These are phyloP conservation scores for Dryobotodes eremita DNA, from an alignment of 2,888 invertebrate species.

Conservation along the genomic window DNA sequence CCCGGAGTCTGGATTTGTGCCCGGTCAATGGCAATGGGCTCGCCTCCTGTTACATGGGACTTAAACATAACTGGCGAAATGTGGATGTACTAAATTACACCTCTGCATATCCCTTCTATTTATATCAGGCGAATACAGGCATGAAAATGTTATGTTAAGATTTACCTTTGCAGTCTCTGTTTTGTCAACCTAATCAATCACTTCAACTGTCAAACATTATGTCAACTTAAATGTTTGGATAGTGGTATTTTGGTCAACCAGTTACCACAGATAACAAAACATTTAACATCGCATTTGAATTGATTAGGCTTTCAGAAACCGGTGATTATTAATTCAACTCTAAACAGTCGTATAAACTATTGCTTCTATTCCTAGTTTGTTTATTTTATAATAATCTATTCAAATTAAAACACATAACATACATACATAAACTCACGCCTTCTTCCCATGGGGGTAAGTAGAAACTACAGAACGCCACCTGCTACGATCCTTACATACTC, in stretches of 20 bases:
- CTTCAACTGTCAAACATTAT: background rate
- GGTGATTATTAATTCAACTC: background rate
- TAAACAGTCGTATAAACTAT: background rate
- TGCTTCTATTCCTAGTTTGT: background rate
- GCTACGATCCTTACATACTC: too few species aligned
- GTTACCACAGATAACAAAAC: background rate
- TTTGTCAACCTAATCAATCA: constrained; percentile 32
- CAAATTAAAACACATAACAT: background rate
- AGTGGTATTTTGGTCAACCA: constrained; percentile 12
- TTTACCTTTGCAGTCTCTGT: background rate
- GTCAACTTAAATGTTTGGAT: constrained; percentile 17
- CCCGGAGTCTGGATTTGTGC: too few species aligned
- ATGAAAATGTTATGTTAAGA: background rate
- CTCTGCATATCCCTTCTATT: background rate
- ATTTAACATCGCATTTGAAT: constrained; percentile 15
- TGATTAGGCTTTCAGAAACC: background rate
- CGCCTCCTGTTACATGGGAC: background rate
- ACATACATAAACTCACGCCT: too few species aligned
- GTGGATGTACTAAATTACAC: background rate
- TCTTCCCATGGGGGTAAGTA: too few species aligned
- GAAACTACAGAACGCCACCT: too few species aligned
- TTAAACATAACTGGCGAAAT: background rate
- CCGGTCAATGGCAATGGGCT: background rate
- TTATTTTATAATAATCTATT: background rate
- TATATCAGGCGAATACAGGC: background rate